A percentile compares a stretch with the other conserved stretches of the same genome.
Evolutionary conservation across 2,888 invertebrate species (phyloP).

Genomic region (Synergus laeviventris): DNA sequence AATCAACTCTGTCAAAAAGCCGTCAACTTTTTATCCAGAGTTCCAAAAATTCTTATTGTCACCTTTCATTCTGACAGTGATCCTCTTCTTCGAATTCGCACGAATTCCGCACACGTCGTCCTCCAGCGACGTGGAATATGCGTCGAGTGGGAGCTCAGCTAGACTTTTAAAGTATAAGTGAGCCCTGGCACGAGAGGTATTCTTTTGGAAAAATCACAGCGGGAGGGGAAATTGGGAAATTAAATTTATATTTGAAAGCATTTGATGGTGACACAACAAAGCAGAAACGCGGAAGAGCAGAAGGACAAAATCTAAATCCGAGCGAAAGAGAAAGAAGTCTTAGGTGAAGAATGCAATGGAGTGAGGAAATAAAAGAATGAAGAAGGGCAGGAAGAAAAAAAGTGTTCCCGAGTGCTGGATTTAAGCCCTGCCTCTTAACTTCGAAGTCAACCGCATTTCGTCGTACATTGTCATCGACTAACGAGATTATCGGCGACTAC

Average conservation of each 20-base stretch:
- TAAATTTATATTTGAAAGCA: constrained; percentile 57
- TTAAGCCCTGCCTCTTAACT: constrained; percentile 61
- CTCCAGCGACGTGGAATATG: constrained; percentile 55
- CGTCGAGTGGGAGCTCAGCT: constrained; percentile 23
- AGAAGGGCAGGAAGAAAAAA: constrained; percentile 36
- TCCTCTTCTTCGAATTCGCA: constrained; percentile 47
- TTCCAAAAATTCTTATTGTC: constrained; percentile 3
- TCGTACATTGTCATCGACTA: constrained; percentile 61
- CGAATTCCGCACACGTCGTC: constrained; percentile 62
- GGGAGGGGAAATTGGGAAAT: constrained; percentile 61
- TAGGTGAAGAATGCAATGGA: constrained; percentile 3
- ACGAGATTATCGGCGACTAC: constrained; percentile 65
- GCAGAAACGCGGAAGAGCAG: neutral
- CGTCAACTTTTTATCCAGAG: neutral
- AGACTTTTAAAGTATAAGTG: constrained; percentile 11
- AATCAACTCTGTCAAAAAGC: neutral
- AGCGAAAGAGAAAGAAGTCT: constrained; percentile 37
- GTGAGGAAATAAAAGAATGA: constrained; percentile 29
- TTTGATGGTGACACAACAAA: constrained; percentile 9
- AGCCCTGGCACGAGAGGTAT: constrained; percentile 28
- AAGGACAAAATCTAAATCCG: constrained; percentile 34
- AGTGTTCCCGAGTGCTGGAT: neutral
- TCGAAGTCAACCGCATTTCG: constrained; percentile 61
- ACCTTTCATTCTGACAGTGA: constrained; percentile 10
- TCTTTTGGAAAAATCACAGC: constrained; percentile 50